phyloP scores from a whole-genome alignment of 2,888 invertebrate species.

The Orchesella flavescens region DNA sequence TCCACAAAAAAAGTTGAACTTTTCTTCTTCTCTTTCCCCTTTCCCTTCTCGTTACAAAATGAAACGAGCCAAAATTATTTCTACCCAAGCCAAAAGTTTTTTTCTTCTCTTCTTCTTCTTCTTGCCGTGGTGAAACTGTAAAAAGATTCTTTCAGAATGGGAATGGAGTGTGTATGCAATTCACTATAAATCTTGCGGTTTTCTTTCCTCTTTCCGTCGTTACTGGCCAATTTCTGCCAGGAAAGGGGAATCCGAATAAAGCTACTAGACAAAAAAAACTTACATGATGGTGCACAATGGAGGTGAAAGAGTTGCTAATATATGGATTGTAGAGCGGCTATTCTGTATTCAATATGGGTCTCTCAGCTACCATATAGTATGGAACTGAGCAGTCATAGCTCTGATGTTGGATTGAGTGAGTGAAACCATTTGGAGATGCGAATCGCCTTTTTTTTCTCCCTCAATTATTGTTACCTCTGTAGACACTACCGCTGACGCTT shows the following conservation, averaged over 20 bases:
- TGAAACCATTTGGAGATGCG: not conserved
- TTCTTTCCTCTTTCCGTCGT: slow-evolving; percentile 37
- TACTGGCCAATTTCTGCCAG: slow-evolving; percentile 47
- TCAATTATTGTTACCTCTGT: slow-evolving; percentile 14
- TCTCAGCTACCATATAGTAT: not conserved
- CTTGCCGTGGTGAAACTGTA: not conserved
- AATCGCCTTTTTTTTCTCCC: not conserved
- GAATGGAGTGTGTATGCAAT: slow-evolving; percentile 30
- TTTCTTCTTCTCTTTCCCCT: not conserved
- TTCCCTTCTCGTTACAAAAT: slow-evolving; percentile 32
- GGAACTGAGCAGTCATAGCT: too few species aligned
- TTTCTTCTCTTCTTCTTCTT: slow-evolving; percentile 28
- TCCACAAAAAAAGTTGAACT: slow-evolving; percentile 27
- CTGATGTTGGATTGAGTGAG: slow-evolving; percentile 3
- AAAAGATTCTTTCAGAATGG: slow-evolving; percentile 29
- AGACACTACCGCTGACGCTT: too few species aligned
- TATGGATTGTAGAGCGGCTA: slow-evolving; percentile 33
- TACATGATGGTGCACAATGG: slow-evolving; percentile 9
- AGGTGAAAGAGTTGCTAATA: slow-evolving; percentile 22
- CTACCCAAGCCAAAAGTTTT: slow-evolving; percentile 43
- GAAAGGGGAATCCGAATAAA: slow-evolving; percentile 5
- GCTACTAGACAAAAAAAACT: slow-evolving; percentile 24
- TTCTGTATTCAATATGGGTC: slow-evolving; percentile 61
- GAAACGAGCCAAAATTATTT: slow-evolving; percentile 55
- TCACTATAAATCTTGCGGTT: slow-evolving; percentile 58